Evolutionary conservation across 1,140 invertebrate genomes (phyloP), one percentile per base, ranked within the genome.

Genomic region (Penaeus japonicus): DNA sequence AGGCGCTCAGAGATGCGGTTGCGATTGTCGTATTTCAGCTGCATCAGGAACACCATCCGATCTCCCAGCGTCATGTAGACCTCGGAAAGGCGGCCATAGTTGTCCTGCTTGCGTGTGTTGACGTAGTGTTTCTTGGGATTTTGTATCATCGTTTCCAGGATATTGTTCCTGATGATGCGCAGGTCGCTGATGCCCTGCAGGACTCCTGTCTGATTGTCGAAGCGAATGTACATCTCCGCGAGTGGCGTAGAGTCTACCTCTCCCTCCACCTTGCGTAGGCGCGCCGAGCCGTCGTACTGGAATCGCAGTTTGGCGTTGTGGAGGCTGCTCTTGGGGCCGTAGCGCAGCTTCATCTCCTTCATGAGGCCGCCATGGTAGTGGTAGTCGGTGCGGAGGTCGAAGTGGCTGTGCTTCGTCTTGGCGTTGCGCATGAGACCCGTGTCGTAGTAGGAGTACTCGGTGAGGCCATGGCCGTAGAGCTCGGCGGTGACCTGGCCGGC

Each of bases 381-480:
- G 92, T 97, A 97, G 89, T 98, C 97, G 83, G 96, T 95, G 81
- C 96, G 95, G 20, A 91, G 77, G 70, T 92, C 90, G 91, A 97
- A 97, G 90, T 96, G 96, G 92, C 98, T 97, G 7, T 96, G 96
- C 92, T 97, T 97, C 89, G 96, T 96, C 75, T 98, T 97, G 93
- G 97, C 96, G 90, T 95, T 95, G 57, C 87, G 85, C 2, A 98
- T 92, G 91, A 97, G 94, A 2, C 97, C 97, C 87, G 96, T 96
- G 91, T 96, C 93, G 91, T 98, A 97, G 90, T 97, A 98, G 2
- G 95, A 95, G 91, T 98, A 98, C 5, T 94, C 96, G 93, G 98
- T 97, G 91, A 95, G 96, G 0, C 98, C 93, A 73, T 97, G 96
- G n/a, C 97, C 98, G 95, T 98, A 98, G 90, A 96, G 96, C 98